Conservation (phyloP, 2,113 vertebrate genomes). For the Sinocyclocheilus maitianheensis region DNA sequence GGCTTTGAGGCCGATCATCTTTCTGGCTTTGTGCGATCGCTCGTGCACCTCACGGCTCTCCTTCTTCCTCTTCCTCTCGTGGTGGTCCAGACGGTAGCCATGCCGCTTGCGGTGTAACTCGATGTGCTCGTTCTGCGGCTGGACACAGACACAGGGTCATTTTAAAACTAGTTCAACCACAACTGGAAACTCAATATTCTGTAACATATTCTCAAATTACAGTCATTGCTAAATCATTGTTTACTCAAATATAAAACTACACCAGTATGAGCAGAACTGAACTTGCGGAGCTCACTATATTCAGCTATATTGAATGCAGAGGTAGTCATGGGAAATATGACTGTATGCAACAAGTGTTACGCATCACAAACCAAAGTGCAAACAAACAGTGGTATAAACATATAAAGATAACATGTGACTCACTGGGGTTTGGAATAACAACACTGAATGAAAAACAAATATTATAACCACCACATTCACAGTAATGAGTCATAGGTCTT, state of each 20-base stretch:
- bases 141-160: constrained; percentile 11
- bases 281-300: background rate
- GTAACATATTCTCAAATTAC: too few species aligned
- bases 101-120: constrained; percentile 95
- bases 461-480: background rate
- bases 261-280: background rate
- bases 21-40: constrained; percentile 92
- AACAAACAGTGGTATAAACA: background rate
- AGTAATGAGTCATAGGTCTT: background rate
- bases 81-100: constrained; percentile 94
- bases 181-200: background rate
- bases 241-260: background rate
- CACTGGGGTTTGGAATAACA: background rate
- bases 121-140: constrained; percentile 98
- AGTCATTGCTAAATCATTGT: background rate
- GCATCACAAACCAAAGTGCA: constrained; percentile 1
- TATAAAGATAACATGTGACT: constrained; percentile 6
- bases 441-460: background rate
- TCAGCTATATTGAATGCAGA: background rate
- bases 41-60: constrained; percentile 93
- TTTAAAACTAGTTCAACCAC: background rate
- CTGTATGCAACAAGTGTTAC: background rate
- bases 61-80: constrained; percentile 94
- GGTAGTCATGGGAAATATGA: background rate
- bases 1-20: constrained; percentile 95